Percentiles rank a stretch among this genome's conserved stretches.
Evolutionary conservation across 2,797 vertebrate genomes (phyloP).

Genomic region (Gymnoscopelus microlampas): DNA sequence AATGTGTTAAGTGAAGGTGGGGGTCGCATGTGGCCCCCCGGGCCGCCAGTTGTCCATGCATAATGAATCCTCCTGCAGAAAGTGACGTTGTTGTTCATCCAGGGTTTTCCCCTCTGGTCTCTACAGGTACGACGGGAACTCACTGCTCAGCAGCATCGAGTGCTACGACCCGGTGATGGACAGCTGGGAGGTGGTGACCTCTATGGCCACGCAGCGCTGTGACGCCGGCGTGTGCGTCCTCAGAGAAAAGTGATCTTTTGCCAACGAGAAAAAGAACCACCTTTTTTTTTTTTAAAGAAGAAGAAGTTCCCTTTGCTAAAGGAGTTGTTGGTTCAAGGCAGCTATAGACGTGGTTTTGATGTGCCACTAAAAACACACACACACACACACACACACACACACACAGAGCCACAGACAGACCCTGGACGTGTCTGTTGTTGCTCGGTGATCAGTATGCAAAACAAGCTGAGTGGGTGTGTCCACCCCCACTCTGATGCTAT

Average conservation of each 20-base stretch:
- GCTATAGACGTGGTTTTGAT: slow-evolving; percentile 64
- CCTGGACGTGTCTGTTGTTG: neutral
- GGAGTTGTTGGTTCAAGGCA: slow-evolving; percentile 45
- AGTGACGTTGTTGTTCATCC: too few relatives aligned
- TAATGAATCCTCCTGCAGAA: too few relatives aligned
- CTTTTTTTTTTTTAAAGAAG: neutral
- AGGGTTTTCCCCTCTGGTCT: neutral
- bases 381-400: too few relatives aligned
- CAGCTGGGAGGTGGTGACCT: slow-evolving; percentile 98
- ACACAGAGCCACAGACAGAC: slow-evolving; percentile 47
- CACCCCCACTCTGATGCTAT: too few relatives aligned
- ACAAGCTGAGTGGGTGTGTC: too few relatives aligned
- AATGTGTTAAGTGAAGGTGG: too few relatives aligned
- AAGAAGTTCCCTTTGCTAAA: neutral
- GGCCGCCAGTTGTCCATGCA: too few relatives aligned
- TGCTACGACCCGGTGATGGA: slow-evolving; percentile 98
- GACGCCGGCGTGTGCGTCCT: slow-evolving; percentile 98
- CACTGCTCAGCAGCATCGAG: slow-evolving; percentile 97
- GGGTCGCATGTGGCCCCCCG: too few relatives aligned
- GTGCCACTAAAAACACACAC: slow-evolving; percentile 45
- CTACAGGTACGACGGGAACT: slow-evolving; percentile 95
- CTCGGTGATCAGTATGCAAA: slow-evolving; percentile 56
- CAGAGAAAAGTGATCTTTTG: slow-evolving; percentile 89
- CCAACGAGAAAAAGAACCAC: slow-evolving; percentile 30
- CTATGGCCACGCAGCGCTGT: slow-evolving; percentile 98